Percentiles rank a stretch among this genome's conserved stretches.
phyloP scores from a whole-genome alignment of 2,113 vertebrate genomes.

The Oncorhynchus clarkii region DNA sequence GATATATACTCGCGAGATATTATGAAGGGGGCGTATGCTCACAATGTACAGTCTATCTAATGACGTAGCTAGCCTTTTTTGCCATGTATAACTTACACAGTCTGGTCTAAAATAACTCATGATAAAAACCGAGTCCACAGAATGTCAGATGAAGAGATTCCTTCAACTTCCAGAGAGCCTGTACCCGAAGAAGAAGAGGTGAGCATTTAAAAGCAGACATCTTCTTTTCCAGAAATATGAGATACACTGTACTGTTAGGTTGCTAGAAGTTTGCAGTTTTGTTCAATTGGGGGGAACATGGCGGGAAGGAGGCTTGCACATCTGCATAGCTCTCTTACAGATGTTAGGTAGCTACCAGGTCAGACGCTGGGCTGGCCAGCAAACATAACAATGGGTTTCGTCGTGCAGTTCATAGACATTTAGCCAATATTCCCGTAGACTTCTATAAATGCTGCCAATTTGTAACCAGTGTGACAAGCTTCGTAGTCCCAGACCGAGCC shows the following conservation, averaged over 20 bases:
- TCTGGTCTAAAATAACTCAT: slow-evolving; percentile 19
- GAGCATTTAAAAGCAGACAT: slow-evolving; percentile 25
- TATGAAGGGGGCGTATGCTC: slow-evolving; percentile 51
- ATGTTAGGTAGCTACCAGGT: slow-evolving; percentile 15
- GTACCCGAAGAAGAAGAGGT: slow-evolving; percentile 46
- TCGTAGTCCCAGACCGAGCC: not conserved
- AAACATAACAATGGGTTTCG: not conserved
- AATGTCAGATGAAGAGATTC: slow-evolving; percentile 60
- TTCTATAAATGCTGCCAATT: not conserved
- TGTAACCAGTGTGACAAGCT: not conserved
- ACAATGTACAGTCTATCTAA: slow-evolving; percentile 25
- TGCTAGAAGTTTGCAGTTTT: slow-evolving; percentile 46
- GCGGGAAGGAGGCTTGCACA: slow-evolving; percentile 37
- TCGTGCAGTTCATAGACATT: not conserved
- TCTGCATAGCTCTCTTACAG: slow-evolving; percentile 23
- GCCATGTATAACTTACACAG: slow-evolving; percentile 29
- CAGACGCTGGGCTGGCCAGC: not conserved
- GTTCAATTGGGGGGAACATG: slow-evolving; percentile 36
- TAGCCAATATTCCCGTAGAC: not conserved
- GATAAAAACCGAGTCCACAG: slow-evolving; percentile 11
- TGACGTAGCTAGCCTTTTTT: slow-evolving; percentile 35
- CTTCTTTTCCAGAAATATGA: slow-evolving; percentile 13
- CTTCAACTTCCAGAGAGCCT: slow-evolving; percentile 53
- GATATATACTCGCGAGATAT: slow-evolving; percentile 18
- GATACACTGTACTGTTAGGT: slow-evolving; percentile 15